Percentiles rank a stretch among this genome's conserved stretches.
These are phyloP conservation scores for Odontophorus gujanensis DNA, from an alignment of 2,113 vertebrate genomes.

Conservation along the genomic window DNA sequence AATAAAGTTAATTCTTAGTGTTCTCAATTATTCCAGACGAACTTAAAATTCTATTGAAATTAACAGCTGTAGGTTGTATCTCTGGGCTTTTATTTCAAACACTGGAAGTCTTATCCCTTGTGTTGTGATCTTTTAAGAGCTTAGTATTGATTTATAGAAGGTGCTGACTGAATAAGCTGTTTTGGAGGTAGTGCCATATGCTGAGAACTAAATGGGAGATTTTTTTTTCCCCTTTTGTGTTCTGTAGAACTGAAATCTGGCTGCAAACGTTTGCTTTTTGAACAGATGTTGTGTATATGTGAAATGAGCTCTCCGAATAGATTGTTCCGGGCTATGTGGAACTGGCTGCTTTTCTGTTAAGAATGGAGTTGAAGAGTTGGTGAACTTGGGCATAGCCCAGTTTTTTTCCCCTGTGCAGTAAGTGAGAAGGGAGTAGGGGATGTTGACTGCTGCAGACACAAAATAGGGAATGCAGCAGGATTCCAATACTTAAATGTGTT, in stretches of 20 bases:
- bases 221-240: not conserved
- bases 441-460: not conserved
- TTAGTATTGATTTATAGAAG: not conserved
- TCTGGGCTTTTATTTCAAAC: not conserved
- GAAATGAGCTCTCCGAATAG: not conserved
- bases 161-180: not conserved
- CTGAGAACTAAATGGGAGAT: not conserved
- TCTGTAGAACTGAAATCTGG: not conserved
- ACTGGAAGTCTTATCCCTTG: accelerated
- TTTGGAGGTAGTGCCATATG: not conserved
- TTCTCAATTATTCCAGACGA: not conserved
- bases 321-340: not conserved
- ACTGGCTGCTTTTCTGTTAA: not conserved
- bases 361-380: not conserved
- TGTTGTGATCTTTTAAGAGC: not conserved
- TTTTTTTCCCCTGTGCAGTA: accelerated
- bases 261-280: not conserved
- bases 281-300: not conserved
- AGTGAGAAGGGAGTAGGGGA: not conserved
- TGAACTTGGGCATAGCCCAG: not conserved
- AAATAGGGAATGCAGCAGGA: not conserved
- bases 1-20: not conserved
- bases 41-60: not conserved
- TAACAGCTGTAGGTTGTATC: not conserved
- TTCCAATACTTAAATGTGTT: not conserved